Conservation (phyloP, 2,888 invertebrate species). For the Pocota personata region DNA sequence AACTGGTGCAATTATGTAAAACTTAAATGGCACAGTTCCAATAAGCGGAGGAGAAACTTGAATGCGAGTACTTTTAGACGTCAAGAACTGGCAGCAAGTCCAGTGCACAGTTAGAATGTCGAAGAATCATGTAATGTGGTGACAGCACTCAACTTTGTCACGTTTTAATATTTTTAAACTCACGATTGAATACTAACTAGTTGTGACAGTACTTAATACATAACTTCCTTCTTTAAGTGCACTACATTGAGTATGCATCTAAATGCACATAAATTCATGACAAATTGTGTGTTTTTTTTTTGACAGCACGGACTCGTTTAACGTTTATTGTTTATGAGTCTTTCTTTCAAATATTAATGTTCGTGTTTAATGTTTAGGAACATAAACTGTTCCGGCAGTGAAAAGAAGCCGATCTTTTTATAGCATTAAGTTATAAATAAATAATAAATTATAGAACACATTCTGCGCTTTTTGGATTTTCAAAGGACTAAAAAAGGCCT, state of each 20-base stretch:
- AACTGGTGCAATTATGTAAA: constrained; percentile 20
- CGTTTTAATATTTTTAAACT: background rate
- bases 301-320: background rate
- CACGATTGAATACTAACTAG: background rate
- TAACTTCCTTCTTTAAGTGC: constrained; percentile 8
- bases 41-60: background rate
- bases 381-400: background rate
- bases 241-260: background rate
- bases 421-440: background rate
- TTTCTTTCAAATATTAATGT: background rate
- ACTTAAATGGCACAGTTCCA: constrained; percentile 23
- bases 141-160: background rate
- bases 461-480: too few species aligned
- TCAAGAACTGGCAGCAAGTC: background rate
- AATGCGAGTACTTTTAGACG: background rate
- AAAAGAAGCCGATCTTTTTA: background rate
- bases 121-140: background rate
- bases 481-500: too few species aligned
- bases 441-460: too few species aligned
- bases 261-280: background rate
- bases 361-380: background rate
- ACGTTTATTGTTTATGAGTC: background rate
- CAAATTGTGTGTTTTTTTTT: background rate
- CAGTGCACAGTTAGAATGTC: too few species aligned
- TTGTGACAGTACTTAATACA: constrained; percentile 29